These are phyloP conservation scores for Luperina nickerlii DNA, from an alignment of 2,888 invertebrate genomes.

Conservation along the genomic window DNA sequence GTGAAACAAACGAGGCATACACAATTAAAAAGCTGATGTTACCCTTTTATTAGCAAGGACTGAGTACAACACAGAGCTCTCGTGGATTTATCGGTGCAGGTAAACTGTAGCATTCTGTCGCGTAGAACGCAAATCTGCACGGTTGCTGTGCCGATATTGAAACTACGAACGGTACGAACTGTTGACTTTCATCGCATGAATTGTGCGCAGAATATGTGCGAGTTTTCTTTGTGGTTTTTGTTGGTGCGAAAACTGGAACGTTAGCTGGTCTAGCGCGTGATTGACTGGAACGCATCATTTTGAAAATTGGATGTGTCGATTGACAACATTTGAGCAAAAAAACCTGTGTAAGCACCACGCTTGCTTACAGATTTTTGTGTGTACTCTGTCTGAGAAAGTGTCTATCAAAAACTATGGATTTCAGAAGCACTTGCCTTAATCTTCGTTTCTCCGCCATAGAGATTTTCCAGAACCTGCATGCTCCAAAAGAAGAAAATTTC, in stretches of 20 bases:
- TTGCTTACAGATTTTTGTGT: neutral
- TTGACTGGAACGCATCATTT: constrained; percentile 1
- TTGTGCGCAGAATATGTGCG: constrained; percentile 19
- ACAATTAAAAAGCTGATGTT: constrained; percentile 77
- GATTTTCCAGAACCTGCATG: neutral
- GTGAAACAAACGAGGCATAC: constrained; percentile 70
- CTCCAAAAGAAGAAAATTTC: constrained; percentile 2
- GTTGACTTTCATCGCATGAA: constrained; percentile 46
- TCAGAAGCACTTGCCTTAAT: neutral
- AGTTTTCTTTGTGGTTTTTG: constrained; percentile 46
- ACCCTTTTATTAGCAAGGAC: constrained; percentile 65
- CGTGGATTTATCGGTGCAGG: constrained; percentile 69
- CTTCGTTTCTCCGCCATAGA: neutral
- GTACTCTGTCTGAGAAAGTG: neutral
- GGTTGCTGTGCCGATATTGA: constrained; percentile 54
- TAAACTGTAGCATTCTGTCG: constrained; percentile 55
- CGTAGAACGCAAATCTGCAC: constrained; percentile 53
- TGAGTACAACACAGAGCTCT: constrained; percentile 51
- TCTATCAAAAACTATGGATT: neutral
- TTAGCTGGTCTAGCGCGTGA: constrained; percentile 14
- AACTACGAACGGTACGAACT: constrained; percentile 39
- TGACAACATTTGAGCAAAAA: neutral
- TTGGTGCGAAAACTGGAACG: constrained; percentile 20
- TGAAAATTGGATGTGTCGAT: neutral
- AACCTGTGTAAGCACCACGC: neutral